Base-by-base conservation (phyloP, 2,797 vertebrate species). In the Sebastes minor region DNA sequence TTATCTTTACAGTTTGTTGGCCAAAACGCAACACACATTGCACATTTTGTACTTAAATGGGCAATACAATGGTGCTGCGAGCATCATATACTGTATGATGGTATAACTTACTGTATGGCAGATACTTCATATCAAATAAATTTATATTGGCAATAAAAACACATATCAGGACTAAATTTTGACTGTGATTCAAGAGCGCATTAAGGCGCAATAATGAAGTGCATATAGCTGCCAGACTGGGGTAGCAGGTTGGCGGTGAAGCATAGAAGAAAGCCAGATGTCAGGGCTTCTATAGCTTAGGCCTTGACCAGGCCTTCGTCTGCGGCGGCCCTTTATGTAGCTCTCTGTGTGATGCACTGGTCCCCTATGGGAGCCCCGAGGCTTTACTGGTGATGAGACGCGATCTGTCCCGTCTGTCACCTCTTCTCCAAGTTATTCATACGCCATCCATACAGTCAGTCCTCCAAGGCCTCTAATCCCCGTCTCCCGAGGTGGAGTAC, bases 331-430 rank as follows among this genome's bases (percentile, higher is more conserved):
- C 91, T 95, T 95, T 95, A 95, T 95, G 94, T 92, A 85, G 93
- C 90, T 91, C 88, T 92, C 86, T 91, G 91, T 92, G 93, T 89
- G 93, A 94, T 91, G 91, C 91, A 91, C 90, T 65, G 86, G 91
- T 95, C 94, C 95, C 95, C 85, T 89, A 92, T 94, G 92, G 94
- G 95, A 95, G 90, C 90, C 84, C 76, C 78, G 25, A 94, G 94
- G 94, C 95, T 96, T 96, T 96, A 95, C 92, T 94, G 94, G 94
- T 94, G 94, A 96, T 95, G 95, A 96, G 95, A 94, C 93, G 81
- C 93, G 93, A 95, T 95, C 96, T 95, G 95, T 95, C 93, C 96
- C 95, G 95, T 96, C 96, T 96, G 96, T 95, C 94, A 94, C 93
- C 91, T 93, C 92, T 67, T 93, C 90, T 94, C 90, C 94, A 91